phyloP scores from a whole-genome alignment of 2,888 invertebrate species.

The Linnaemya tessellans region DNA sequence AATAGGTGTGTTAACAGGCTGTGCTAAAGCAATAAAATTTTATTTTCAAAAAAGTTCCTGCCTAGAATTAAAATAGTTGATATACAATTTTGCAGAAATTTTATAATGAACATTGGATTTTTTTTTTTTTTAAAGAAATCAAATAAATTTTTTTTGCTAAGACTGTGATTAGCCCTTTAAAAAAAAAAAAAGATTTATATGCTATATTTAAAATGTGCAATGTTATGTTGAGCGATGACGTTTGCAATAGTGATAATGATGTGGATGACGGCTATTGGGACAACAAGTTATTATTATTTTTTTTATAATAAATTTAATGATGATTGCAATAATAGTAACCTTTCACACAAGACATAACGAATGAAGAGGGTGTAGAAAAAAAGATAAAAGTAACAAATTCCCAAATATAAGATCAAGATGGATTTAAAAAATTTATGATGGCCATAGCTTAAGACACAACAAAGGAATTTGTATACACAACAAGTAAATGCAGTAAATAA shows the following conservation, averaged over 20 bases:
- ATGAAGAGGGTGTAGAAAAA: neutral
- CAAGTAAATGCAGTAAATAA: too few relatives aligned
- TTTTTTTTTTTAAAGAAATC: neutral
- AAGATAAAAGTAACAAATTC: neutral
- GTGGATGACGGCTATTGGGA: neutral
- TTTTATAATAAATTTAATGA: slow-evolving; percentile 14
- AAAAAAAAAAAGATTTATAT: neutral
- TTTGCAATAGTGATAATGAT: slow-evolving; percentile 11
- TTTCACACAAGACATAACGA: neutral
- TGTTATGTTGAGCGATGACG: neutral
- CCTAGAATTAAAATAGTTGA: too few relatives aligned
- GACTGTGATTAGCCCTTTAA: slow-evolving; percentile 9
- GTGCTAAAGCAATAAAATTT: neutral
- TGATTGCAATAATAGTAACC: neutral
- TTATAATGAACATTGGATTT: too few relatives aligned
- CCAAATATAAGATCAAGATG: neutral
- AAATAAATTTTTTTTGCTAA: too few relatives aligned
- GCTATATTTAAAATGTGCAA: neutral
- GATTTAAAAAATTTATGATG: neutral
- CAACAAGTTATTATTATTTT: slow-evolving; percentile 1
- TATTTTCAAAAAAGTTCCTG: neutral
- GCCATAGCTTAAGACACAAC: neutral
- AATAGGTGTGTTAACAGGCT: neutral
- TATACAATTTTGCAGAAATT: too few relatives aligned
- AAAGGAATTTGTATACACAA: too few relatives aligned